Evolutionary conservation across 2,888 invertebrate genomes (phyloP).

Genomic region (Ophonus ardosiacus): DNA sequence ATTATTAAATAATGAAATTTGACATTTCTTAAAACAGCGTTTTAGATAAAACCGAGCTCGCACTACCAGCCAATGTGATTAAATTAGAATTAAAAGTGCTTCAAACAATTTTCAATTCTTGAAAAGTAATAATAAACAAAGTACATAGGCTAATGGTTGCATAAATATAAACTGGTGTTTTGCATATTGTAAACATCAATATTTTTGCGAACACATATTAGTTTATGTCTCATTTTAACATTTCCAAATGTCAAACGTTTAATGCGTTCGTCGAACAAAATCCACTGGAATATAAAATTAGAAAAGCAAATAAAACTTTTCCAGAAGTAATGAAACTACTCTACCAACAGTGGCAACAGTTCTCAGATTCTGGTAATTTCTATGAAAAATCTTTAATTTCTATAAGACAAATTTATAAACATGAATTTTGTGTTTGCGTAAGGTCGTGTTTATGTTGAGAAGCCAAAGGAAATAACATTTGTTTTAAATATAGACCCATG

Average conservation of each 20-base stretch:
- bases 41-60: no score
- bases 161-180: not conserved
- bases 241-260: not conserved
- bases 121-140: no score
- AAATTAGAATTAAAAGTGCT: no score
- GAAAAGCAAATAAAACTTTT: constrained; percentile 27
- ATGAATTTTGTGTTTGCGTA: constrained; percentile 22
- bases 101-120: no score
- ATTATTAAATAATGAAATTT: no score
- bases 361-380: constrained; percentile 34
- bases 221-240: not conserved
- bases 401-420: constrained; percentile 36
- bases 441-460: constrained; percentile 31
- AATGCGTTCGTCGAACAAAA: constrained; percentile 8
- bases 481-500: constrained; percentile 48
- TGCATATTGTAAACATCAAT: not conserved
- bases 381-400: constrained; percentile 32
- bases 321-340: constrained; percentile 1
- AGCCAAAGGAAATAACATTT: constrained; percentile 52
- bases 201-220: not conserved
- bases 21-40: no score
- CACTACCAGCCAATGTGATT: no score
- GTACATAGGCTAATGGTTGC: no score
- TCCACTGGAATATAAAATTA: constrained; percentile 13
- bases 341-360: not conserved